phyloP scores from a whole-genome alignment of 2,888 invertebrate genomes.

The Dryadula phaetusa region DNA sequence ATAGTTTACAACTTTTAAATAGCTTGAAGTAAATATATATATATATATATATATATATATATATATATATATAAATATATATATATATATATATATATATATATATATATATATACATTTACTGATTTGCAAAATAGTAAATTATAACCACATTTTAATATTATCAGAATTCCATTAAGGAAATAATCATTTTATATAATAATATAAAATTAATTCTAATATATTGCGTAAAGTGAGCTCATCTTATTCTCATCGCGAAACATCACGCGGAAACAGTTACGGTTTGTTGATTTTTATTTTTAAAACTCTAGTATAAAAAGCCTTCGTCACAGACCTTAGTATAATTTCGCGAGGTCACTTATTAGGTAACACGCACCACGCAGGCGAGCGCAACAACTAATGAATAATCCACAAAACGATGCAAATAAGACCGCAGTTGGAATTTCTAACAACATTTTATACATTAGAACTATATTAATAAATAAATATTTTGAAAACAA shows the following conservation, averaged over 20 bases:
- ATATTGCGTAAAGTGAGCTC: conserved; percentile 7
- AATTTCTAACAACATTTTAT: conserved; percentile 22
- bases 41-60: too few relatives aligned
- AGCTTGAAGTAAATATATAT: neutral
- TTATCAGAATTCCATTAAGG: neutral
- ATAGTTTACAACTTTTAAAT: neutral
- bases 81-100: too few relatives aligned
- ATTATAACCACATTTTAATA: neutral
- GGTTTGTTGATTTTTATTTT: conserved; percentile 37
- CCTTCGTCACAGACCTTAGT: conserved; percentile 46
- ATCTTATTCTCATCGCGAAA: conserved; percentile 18
- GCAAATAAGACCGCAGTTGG: conserved; percentile 60
- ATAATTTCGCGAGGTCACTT: conserved; percentile 60
- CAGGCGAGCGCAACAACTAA: conserved; percentile 70
- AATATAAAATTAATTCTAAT: neutral
- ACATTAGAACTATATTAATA: conserved; percentile 7
- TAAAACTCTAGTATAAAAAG: conserved; percentile 33
- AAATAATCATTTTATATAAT: neutral
- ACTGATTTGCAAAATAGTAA: too few relatives aligned
- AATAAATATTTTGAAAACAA: conserved; percentile 44
- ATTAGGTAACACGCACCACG: conserved; percentile 66
- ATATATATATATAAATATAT: too few relatives aligned
- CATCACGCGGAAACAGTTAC: conserved; percentile 39
- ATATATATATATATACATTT: too few relatives aligned
- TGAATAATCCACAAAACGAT: conserved; percentile 73